phyloP scores from a whole-genome alignment of 2,888 invertebrate genomes.

The Amorpha juglandis region DNA sequence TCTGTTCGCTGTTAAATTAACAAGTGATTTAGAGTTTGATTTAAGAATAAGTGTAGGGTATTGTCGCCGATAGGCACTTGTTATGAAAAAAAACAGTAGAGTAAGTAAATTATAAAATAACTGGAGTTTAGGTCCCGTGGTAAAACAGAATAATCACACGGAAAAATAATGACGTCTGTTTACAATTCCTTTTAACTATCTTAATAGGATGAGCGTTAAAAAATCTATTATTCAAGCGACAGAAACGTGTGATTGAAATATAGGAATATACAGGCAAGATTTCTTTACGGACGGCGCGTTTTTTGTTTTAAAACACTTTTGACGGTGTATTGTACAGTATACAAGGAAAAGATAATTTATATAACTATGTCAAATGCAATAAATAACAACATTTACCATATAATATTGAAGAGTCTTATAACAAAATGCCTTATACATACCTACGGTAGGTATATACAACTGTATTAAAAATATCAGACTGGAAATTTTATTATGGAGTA shows the following conservation, averaged over 20 bases:
- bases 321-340: constrained; percentile 27
- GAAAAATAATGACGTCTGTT: constrained; percentile 39
- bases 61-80: constrained; percentile 16
- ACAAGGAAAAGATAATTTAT: background rate
- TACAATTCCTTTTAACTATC: constrained; percentile 32
- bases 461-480: background rate
- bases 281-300: constrained; percentile 70
- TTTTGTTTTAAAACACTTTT: constrained; percentile 43
- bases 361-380: background rate
- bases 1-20: constrained; percentile 20
- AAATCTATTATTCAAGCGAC: constrained; percentile 15
- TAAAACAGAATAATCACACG: constrained; percentile 33
- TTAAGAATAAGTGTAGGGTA: background rate
- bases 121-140: constrained; percentile 36
- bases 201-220: constrained; percentile 38
- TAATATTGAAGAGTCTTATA: background rate
- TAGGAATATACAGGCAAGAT: constrained; percentile 41
- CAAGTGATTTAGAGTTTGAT: background rate
- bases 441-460: too few species aligned
- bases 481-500: too few species aligned
- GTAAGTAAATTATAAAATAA: constrained; percentile 5
- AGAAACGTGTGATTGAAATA: constrained; percentile 18
- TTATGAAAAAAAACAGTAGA: background rate
- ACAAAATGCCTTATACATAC: background rate
- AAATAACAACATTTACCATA: background rate